Base-by-base conservation (phyloP, 2,113 vertebrate genomes). In the Istiophorus platypterus region DNA sequence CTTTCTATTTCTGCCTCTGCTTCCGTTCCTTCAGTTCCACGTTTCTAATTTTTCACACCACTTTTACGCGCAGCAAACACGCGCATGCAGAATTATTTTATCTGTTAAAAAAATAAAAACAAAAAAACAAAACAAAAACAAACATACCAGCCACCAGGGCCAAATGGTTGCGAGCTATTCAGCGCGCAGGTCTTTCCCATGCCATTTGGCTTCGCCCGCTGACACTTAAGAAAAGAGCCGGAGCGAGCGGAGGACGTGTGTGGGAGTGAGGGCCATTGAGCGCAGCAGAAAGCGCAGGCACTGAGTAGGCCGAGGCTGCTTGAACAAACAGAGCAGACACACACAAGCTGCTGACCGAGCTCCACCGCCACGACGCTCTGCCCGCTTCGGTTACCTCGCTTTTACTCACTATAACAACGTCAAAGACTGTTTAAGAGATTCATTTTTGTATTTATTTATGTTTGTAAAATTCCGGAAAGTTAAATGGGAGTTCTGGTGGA, bases 221-320 rank as follows among this genome's bases (percentile, higher is more conserved):
- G 51, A 49, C 57, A 78, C 34, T 42, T 27, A 78, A 76, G 74
- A 80, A 72, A 75, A 76, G 49, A 37, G 18, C 64, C 63, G 68
- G 41, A 51, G 86, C 59, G 39, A 39, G 72, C 76, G 91, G 92
- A 92, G 92, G 92, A 94, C 95, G 93, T 72, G 96, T 91, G 97
- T 98, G 96, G 97, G 97, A 95, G 96, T 88, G 64, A 29, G 54
- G 27, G 62, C 85, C 76, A 89, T 89, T 95, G 92, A 94, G 86
- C 88, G 87, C 67, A 88, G 57, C 81, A 85, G 78, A 93, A 93
- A 92, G 45, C 69, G 54, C 41, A 37, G 54, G 79, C 88, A 27
- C 26, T 27, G 90, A 78, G 88, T 78, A 85, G 86, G 86, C 70
- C 77, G 86, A 80, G 70, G 72, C 57, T 26, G 66, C 51, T 17